phyloP scores from a whole-genome alignment of 2,888 invertebrate species.

The Oligia strigilis region DNA sequence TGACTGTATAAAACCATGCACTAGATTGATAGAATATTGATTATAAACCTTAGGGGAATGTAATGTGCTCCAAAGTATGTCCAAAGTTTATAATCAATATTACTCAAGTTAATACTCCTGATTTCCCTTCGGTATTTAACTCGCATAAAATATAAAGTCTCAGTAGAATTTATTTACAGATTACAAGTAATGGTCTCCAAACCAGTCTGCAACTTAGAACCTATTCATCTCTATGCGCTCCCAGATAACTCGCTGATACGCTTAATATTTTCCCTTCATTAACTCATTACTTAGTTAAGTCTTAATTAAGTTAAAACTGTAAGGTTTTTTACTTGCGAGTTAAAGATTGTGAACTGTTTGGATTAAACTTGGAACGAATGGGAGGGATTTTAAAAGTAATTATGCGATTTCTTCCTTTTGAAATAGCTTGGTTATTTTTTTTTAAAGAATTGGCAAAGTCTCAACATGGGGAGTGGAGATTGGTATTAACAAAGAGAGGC shows the following conservation, averaged over 20 bases:
- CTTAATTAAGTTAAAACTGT: conserved; percentile 58
- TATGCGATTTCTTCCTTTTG: neutral
- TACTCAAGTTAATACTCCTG: conserved; percentile 20
- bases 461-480: fast-evolving
- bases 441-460: too few species aligned
- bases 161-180: conserved; percentile 49
- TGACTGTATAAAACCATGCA: neutral
- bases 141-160: conserved; percentile 43
- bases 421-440: neutral
- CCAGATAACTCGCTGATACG: conserved; percentile 63
- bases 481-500: neutral
- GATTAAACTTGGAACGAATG: conserved; percentile 35
- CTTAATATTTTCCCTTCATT: conserved; percentile 67
- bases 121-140: conserved; percentile 28
- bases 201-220: conserved; percentile 52
- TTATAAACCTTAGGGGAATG: too few species aligned
- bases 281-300: conserved; percentile 63
- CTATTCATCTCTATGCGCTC: conserved; percentile 57
- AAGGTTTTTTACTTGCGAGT: conserved; percentile 41
- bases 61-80: too few species aligned
- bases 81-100: conserved; percentile 8
- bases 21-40: too few species aligned
- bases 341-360: conserved; percentile 24
- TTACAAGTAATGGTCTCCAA: conserved; percentile 53
- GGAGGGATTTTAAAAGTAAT: conserved; percentile 11